Evolutionary conservation across 2,797 vertebrate species (phyloP), one percentile per base, ranked within the genome.

Genomic region (Propithecus perrieri): DNA sequence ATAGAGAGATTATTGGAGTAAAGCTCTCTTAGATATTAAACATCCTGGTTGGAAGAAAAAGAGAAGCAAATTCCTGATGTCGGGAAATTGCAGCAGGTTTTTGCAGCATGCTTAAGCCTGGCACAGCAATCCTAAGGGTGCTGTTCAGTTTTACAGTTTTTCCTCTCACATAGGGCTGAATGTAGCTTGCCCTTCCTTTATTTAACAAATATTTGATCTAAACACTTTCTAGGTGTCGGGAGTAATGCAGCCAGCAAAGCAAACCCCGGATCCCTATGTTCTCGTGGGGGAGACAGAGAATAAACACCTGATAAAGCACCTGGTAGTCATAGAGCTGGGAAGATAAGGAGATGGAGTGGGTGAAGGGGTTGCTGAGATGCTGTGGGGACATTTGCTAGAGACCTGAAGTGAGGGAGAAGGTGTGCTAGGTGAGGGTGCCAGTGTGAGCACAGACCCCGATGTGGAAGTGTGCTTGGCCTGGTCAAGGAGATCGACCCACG

Each of bases 231-330:
- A 3, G 17, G 67, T 35, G 9, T 67, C 41, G 9, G 14, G 55
- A 59, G 12, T 33, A 26, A 4, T 18, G 65, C 38, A n/a, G 28
- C 74, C 22, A 75, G 17, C 76, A 59, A 22, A 78, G 10, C n/a
- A n/a, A 28, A 43, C 48, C 33, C 28, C 57, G 1, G 20, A 75
- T 8, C 38, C 24, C 48, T 15, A 5, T 38, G 20, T 28, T n/a
- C 33, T 26, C 2, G 18, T 67, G 14, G 20, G 17, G 38, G n/a
- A 2, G 41, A 48, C 3, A 33, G 67, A 9, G 84, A 3, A 30
- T 46, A 33, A 55, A 53, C 13, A 14, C 7, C 0, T 9, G 48
- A 2, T 10, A 14, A 22, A 50, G 2, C 41, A 8, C 1, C 41
- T 4, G 11, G 24, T 10, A 26, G 59, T 59, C 5, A 6, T 1